Conservation (phyloP, 2,113 vertebrate species). For the Corynorhinus townsendii region DNA sequence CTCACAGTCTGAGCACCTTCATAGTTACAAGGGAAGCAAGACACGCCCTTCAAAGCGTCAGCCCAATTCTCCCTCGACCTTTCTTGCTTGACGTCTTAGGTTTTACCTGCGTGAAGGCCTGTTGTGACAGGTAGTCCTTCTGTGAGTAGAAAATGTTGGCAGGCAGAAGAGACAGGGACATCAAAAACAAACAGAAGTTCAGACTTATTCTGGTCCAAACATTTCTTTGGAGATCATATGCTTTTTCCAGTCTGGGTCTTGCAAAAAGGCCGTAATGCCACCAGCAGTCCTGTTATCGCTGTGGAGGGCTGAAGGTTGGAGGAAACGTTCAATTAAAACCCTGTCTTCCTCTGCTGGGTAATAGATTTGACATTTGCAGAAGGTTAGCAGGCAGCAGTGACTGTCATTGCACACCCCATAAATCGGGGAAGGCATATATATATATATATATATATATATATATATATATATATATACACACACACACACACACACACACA, state of each 20-base stretch:
- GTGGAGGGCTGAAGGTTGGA: slow-evolving; percentile 48
- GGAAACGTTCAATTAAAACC: slow-evolving; percentile 74
- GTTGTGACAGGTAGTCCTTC: not conserved
- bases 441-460: too few species aligned
- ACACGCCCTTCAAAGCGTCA: not conserved
- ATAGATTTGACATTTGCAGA: slow-evolving; percentile 80
- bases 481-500: too few species aligned
- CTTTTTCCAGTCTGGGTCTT: slow-evolving; percentile 44
- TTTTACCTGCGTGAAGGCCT: not conserved
- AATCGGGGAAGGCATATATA: slow-evolving; percentile 29
- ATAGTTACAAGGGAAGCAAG: not conserved
- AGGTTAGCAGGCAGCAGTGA: slow-evolving; percentile 51
- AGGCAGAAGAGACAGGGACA: not conserved
- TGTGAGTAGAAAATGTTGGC: not conserved
- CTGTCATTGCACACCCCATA: not conserved
- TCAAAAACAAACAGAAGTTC: slow-evolving; percentile 13
- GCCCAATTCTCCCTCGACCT: not conserved
- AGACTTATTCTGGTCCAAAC: slow-evolving; percentile 11
- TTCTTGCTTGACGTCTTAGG: not conserved
- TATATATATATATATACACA: too few species aligned
- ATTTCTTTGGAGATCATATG: slow-evolving; percentile 42
- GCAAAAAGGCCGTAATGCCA: slow-evolving; percentile 49
- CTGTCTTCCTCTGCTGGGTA: slow-evolving; percentile 65
- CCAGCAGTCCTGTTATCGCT: slow-evolving; percentile 10
- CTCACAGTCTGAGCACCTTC: not conserved